These are phyloP conservation scores for Ochropacha duplaris DNA, from an alignment of 2,888 invertebrate species.

Conservation along the genomic window DNA sequence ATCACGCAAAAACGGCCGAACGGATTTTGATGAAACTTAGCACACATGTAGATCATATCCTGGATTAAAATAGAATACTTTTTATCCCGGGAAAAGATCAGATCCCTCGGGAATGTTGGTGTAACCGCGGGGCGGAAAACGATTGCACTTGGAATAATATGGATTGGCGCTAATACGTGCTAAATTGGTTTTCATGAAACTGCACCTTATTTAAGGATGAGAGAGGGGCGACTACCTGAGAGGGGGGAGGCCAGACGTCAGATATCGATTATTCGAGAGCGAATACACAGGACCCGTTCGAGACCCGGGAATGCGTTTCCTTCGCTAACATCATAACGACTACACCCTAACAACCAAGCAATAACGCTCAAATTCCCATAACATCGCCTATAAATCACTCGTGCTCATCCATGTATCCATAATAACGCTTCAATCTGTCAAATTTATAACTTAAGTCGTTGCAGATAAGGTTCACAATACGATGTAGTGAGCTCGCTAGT, in stretches of 20 bases:
- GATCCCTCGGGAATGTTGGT: too few relatives aligned
- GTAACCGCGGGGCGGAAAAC: too few relatives aligned
- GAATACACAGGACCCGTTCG: conserved; percentile 64
- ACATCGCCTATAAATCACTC: conserved; percentile 56
- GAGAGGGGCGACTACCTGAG: conserved; percentile 61
- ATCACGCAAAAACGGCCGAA: too few relatives aligned
- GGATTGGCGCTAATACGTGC: not conserved
- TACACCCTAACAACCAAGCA: conserved; percentile 40
- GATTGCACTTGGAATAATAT: too few relatives aligned
- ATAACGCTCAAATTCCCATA: conserved; percentile 45
- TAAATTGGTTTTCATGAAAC: conserved; percentile 23
- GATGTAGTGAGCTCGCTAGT: conserved; percentile 21
- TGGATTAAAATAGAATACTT: too few relatives aligned
- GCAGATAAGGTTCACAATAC: conserved; percentile 36
- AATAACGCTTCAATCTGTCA: conserved; percentile 49
- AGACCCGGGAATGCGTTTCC: conserved; percentile 64
- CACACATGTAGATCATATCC: too few relatives aligned
- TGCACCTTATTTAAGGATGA: conserved; percentile 42
- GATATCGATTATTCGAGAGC: conserved; percentile 82
- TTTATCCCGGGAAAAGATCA: too few relatives aligned
- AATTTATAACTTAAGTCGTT: conserved; percentile 41
- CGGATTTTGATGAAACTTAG: too few relatives aligned
- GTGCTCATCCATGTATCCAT: conserved; percentile 54
- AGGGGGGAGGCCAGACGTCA: conserved; percentile 76
- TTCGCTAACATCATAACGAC: conserved; percentile 41